Conservation (phyloP, 2,113 vertebrate species). For the Zosterops japonicus region DNA sequence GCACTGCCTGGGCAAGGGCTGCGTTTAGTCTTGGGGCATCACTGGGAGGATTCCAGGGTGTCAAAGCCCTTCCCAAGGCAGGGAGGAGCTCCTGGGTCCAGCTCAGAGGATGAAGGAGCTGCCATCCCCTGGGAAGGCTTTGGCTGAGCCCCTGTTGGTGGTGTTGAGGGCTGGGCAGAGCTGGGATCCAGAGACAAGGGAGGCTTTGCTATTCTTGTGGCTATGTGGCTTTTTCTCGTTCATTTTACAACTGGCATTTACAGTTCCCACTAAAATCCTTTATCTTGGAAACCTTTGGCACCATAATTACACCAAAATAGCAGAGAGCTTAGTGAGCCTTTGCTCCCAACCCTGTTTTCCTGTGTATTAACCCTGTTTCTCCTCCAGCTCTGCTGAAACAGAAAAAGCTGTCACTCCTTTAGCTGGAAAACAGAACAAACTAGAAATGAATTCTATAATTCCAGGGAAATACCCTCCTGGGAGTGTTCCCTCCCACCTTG, state of each 20-base stretch:
- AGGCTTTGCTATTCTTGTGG: neutral
- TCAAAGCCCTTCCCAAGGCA: neutral
- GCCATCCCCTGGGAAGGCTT: neutral
- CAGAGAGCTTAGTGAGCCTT: neutral
- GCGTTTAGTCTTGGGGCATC: neutral
- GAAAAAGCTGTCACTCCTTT: neutral
- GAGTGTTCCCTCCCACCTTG: neutral
- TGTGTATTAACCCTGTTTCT: neutral
- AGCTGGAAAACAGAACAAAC: neutral
- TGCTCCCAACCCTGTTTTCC: neutral
- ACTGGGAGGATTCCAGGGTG: neutral
- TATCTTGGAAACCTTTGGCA: slow-evolving; percentile 30
- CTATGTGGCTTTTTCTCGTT: neutral
- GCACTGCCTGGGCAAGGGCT: neutral
- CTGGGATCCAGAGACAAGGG: neutral
- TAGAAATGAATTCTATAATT: neutral
- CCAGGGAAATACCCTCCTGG: neutral
- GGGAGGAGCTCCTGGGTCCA: neutral
- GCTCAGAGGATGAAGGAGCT: neutral
- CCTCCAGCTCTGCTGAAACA: neutral
- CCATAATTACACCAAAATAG: neutral
- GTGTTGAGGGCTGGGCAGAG: neutral
- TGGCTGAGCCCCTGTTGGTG: neutral
- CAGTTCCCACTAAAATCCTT: neutral
- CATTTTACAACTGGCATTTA: neutral